Evolutionary conservation across 2,113 vertebrate genomes (phyloP).

Genomic region (Ameiurus melas): DNA sequence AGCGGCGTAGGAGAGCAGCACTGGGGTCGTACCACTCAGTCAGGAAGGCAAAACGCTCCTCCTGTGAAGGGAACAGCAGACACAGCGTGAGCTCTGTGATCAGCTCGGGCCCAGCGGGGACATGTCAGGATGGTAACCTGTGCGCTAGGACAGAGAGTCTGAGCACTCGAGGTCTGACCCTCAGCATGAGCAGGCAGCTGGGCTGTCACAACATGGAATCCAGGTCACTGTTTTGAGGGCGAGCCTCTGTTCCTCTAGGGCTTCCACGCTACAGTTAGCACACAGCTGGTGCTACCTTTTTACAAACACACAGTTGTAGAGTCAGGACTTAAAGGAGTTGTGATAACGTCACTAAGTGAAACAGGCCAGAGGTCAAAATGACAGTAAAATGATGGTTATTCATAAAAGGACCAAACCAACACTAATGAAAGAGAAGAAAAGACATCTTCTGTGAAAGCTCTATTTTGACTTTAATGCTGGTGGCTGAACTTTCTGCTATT

Average conservation of each 20-base stretch:
- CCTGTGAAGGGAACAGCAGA: conserved; percentile 61
- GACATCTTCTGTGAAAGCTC: background rate
- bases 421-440: no score
- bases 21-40: conserved; percentile 91
- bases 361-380: conserved; percentile 5
- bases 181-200: conserved; percentile 41
- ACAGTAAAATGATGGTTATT: background rate
- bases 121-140: conserved; percentile 20
- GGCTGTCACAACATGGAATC: conserved; percentile 32
- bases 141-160: background rate
- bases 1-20: conserved; percentile 84
- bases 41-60: conserved; percentile 88
- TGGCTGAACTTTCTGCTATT: background rate
- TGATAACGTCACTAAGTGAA: background rate
- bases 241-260: conserved; percentile 3
- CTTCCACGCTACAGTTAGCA: background rate
- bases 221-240: conserved; percentile 11
- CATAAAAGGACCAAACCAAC: background rate
- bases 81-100: conserved; percentile 33
- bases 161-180: conserved; percentile 22
- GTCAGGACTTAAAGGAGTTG: background rate
- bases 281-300: conserved; percentile 29
- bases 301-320: conserved; percentile 13
- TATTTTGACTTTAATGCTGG: background rate
- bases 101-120: conserved; percentile 4